Evolutionary conservation across 35 echinoderm and acorn worm species (phyloP).

Genomic region (Acanthaster planci): DNA sequence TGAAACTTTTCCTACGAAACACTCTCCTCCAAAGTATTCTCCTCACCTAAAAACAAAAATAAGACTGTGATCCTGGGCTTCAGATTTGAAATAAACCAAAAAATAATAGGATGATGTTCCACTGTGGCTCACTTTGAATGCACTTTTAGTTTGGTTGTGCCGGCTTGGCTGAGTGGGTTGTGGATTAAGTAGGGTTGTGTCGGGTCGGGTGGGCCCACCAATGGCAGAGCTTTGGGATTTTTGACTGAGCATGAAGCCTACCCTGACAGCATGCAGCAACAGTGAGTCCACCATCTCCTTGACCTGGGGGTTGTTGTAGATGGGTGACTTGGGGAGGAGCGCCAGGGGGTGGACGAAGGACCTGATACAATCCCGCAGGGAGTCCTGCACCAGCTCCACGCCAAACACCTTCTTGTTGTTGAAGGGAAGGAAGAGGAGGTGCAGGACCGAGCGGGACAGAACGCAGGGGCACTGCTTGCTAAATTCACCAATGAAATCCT

Average conservation of each 20-base stretch:
- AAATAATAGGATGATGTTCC: no score
- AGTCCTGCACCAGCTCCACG: constrained; percentile 76
- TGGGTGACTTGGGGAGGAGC: constrained; percentile 43
- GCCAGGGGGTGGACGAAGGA: constrained; percentile 73
- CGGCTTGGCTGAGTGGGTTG: no score
- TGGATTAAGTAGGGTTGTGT: no score
- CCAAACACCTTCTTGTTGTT: constrained; percentile 92
- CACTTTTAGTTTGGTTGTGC: no score
- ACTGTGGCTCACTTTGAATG: no score
- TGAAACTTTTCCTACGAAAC: no score
- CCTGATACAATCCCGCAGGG: constrained; percentile 63
- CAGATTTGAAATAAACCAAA: no score
- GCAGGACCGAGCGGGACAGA: constrained; percentile 78
- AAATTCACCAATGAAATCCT: constrained; percentile 91
- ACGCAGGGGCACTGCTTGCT: constrained; percentile 90
- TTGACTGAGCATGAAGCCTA: constrained; percentile 27
- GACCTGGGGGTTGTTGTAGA: constrained; percentile 88
- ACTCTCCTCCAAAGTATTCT: no score
- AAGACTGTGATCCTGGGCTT: no score
- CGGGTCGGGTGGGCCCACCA: no score
- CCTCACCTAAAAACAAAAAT: no score
- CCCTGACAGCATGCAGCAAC: constrained; percentile 74
- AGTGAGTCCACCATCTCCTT: constrained; percentile 87
- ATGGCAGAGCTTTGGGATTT: no score
- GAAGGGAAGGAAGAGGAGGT: constrained; percentile 78